Conservation (phyloP, 2,113 vertebrate genomes). For the Forbesichthys agassizii region DNA sequence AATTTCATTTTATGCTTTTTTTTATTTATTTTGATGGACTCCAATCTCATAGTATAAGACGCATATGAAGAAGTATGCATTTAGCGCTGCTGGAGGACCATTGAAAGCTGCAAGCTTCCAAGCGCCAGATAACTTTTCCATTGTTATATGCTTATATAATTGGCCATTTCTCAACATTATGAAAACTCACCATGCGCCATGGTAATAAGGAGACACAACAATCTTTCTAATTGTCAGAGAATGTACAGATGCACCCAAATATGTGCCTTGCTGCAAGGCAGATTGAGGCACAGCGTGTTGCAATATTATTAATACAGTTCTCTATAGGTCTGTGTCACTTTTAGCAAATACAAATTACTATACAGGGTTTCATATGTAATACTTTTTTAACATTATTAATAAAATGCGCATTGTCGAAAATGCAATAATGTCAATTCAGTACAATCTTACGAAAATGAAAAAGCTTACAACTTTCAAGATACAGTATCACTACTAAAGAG, state of each 20-base stretch:
- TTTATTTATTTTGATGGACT: slow-evolving; percentile 30
- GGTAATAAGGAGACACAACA: slow-evolving; percentile 15
- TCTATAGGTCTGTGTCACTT: background rate
- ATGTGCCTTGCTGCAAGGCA: background rate
- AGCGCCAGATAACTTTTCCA: slow-evolving; percentile 29
- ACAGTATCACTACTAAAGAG: background rate
- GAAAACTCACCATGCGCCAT: slow-evolving; percentile 8
- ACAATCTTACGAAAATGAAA: slow-evolving; percentile 30
- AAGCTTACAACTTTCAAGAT: background rate
- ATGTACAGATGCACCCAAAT: slow-evolving; percentile 8
- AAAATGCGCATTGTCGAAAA: too few species aligned
- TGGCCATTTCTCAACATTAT: slow-evolving; percentile 25
- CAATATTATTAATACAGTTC: background rate
- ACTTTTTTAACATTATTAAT: too few species aligned
- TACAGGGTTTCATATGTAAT: background rate
- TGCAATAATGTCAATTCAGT: slow-evolving; percentile 24
- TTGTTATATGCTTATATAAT: slow-evolving; percentile 30
- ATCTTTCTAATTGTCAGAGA: slow-evolving; percentile 28
- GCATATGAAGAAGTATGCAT: slow-evolving; percentile 47
- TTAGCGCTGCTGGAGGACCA: slow-evolving; percentile 51
- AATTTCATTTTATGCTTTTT: background rate
- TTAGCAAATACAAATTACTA: background rate
- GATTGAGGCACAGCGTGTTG: background rate
- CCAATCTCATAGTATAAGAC: slow-evolving; percentile 51
- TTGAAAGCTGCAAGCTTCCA: slow-evolving; percentile 38